phyloP scores from a whole-genome alignment of 2,113 vertebrate genomes.

The Tragelaphus scriptus region DNA sequence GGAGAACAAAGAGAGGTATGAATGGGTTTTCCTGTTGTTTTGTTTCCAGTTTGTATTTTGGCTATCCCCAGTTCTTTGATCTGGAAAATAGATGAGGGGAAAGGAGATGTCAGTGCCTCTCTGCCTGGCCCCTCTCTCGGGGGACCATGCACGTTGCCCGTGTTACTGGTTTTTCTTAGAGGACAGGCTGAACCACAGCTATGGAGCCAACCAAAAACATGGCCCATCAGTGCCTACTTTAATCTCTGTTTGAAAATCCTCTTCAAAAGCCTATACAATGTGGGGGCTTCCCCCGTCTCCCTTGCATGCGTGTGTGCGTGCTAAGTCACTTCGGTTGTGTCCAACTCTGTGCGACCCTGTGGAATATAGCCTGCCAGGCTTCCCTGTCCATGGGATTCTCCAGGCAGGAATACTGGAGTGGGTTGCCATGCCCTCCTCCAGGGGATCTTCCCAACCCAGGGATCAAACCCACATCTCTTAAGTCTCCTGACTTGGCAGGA shows the following conservation, averaged over 20 bases:
- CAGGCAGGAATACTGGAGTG: not conserved
- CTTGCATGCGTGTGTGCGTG: not conserved
- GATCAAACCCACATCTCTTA: not conserved
- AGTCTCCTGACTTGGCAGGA: not conserved
- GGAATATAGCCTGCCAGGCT: accelerated
- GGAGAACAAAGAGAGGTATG: not conserved
- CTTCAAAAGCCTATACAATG: not conserved
- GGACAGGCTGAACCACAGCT: not conserved
- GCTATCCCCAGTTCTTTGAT: not conserved
- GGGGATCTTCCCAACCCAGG: not conserved
- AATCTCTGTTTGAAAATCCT: not conserved
- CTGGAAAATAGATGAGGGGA: not conserved
- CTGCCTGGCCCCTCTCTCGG: not conserved
- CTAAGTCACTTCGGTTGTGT: not conserved
- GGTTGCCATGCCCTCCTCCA: not conserved
- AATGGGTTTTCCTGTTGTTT: not conserved
- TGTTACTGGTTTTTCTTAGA: not conserved
- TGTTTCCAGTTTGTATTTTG: not conserved
- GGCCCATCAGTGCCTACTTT: not conserved
- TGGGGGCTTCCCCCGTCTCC: not conserved
- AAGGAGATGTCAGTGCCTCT: not conserved
- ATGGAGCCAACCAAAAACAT: not conserved
- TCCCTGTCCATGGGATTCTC: not conserved
- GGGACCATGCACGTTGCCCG: too few relatives aligned
- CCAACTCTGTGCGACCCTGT: not conserved